Evolutionary conservation across 2,797 vertebrate species (phyloP).

Genomic region (Hyperoplus immaculatus): DNA sequence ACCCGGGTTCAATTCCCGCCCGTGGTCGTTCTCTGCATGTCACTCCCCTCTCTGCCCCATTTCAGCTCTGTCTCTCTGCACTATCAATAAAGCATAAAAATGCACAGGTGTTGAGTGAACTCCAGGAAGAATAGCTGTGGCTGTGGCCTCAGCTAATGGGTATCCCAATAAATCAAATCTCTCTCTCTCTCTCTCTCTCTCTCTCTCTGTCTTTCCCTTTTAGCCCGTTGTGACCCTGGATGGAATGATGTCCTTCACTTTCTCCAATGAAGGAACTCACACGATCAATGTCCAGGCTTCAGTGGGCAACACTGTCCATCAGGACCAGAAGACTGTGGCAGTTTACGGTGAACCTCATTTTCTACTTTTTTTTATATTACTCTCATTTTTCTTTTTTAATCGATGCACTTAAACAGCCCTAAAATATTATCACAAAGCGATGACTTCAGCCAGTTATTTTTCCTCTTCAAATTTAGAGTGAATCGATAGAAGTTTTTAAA

Average conservation of each 20-base stretch:
- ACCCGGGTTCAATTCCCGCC: too few species aligned
- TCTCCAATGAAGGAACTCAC: constrained; percentile 90
- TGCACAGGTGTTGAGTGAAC: too few species aligned
- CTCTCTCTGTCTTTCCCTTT: constrained; percentile 53
- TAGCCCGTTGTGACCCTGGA: constrained; percentile 92
- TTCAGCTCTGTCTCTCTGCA: too few species aligned
- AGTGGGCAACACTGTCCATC: constrained; percentile 90
- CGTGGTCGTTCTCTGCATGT: too few species aligned
- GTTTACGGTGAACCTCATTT: constrained; percentile 89
- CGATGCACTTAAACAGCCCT: neutral
- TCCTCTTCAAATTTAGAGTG: neutral
- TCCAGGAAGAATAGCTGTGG: too few species aligned
- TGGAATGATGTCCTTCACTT: constrained; percentile 89
- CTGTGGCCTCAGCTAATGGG: too few species aligned
- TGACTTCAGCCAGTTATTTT: neutral
- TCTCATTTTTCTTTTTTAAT: neutral
- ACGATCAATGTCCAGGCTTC: constrained; percentile 92
- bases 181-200: constrained; percentile 23
- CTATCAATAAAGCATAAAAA: too few species aligned
- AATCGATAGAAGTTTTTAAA: neutral
- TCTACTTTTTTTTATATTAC: neutral
- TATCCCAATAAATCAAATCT: too few species aligned
- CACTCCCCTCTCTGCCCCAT: too few species aligned
- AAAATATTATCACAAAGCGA: neutral
- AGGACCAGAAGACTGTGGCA: constrained; percentile 91